These are phyloP conservation scores for Maniola jurtina DNA, from an alignment of 1,140 invertebrate species.

Conservation along the genomic window DNA sequence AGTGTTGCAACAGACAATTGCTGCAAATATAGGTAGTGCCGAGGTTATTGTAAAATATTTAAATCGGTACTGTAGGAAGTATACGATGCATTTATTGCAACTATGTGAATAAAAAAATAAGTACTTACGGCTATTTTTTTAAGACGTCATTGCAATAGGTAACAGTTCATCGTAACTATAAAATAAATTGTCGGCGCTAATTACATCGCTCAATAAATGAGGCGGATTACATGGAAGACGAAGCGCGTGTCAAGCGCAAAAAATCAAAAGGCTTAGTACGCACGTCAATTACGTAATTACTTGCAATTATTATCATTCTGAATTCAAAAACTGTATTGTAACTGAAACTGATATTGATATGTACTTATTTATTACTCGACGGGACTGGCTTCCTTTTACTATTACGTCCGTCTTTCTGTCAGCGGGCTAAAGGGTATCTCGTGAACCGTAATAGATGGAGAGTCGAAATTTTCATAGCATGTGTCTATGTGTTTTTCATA, in stretches of 20 bases:
- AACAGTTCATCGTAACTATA: slow-evolving; percentile 17
- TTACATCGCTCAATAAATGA: slow-evolving; percentile 24
- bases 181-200: slow-evolving; percentile 14
- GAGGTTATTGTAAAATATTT: neutral
- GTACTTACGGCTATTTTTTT: neutral
- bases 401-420: no score
- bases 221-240: slow-evolving; percentile 32
- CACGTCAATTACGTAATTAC: slow-evolving; percentile 7
- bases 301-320: neutral
- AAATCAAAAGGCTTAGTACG: slow-evolving; percentile 29
- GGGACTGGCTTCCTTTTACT: no score
- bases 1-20: neutral
- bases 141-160: slow-evolving; percentile 5
- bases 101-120: neutral
- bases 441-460: no score
- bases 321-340: neutral
- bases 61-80: neutral
- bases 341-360: neutral
- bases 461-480: no score
- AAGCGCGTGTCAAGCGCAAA: slow-evolving; percentile 40
- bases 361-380: neutral
- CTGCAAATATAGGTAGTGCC: neutral
- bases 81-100: neutral
- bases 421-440: no score
- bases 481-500: no score